Base-by-base conservation (phyloP, 2,888 invertebrate species). In the Halictus quadricinctus region DNA sequence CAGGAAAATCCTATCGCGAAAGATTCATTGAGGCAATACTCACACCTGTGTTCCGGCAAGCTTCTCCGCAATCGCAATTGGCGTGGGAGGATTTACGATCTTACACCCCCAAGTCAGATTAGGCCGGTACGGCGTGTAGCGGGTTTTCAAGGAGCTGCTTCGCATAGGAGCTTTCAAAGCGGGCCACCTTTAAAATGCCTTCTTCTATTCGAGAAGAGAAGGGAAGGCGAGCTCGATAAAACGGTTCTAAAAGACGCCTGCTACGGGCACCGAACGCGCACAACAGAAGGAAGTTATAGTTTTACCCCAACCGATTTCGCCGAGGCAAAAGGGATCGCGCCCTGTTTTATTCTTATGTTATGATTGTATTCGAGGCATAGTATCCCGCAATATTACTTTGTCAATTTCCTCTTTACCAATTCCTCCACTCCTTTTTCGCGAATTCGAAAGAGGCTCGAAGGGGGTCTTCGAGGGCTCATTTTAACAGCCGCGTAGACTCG, bases 41-140 rank as follows among this genome's bases (percentile, higher is more conserved):
- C 70, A 87, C 89, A 90, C 90, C 90, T 89, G 89, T 80, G 90
- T 83, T 86, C 86, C 80, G 60, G 70, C 83, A 72, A 81, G 83
- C 89, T 81, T 77, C 80, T 77, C 83, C 79, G 81, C 75, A 85
- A 89, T 89, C 86, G 83, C 84, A 88, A 88, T 88, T 87, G 90
- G 88, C 90, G 88, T 84, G 66, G 85, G 88, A 88, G 89, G 90
- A 90, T 90, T 90, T 90, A 90, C 90, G 89, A 90, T 85, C 89
- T 87, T 77, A 82, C 89, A 81, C 84, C 86, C 85, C 85, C 80
- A 80, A 86, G 87, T 88, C 88, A 86, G 90, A 90, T 90, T 89
- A 90, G 90, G 86, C 86, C 79, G 84, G 48, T 73, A 84, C 76
- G 88, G 84, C 60, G 87, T 78, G 46, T 77, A 75, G 79, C 82